phyloP scores from a whole-genome alignment of 2,797 vertebrate genomes.

The Karalla daura region DNA sequence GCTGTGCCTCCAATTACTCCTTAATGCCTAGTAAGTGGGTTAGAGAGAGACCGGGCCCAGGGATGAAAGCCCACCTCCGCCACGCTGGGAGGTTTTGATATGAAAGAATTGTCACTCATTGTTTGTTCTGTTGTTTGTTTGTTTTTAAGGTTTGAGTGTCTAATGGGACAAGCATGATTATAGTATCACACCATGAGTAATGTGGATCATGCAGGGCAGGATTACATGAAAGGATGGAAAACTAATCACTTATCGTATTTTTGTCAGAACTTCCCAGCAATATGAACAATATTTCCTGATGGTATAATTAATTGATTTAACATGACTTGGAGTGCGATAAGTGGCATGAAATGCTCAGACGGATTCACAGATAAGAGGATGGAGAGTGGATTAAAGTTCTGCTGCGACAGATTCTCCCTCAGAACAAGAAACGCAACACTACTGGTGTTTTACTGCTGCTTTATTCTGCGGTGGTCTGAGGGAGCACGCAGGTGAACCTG shows the following conservation, averaged over 20 bases:
- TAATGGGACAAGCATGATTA: conserved; percentile 1
- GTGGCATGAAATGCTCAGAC: background rate
- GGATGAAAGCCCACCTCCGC: background rate
- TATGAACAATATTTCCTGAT: background rate
- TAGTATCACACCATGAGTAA: conserved; percentile 15
- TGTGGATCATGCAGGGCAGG: conserved; percentile 14
- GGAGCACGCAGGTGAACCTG: background rate
- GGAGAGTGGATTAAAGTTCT: no score
- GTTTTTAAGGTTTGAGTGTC: no score
- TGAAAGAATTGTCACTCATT: no score
- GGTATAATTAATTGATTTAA: background rate
- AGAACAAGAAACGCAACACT: no score
- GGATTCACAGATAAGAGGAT: background rate
- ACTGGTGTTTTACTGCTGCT: no score
- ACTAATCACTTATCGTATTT: background rate
- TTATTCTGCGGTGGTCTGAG: no score
- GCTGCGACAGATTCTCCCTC: no score
- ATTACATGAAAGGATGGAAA: no score
- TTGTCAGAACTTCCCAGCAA: background rate
- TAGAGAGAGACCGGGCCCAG: conserved; percentile 32
- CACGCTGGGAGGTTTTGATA: no score
- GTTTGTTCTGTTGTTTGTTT: no score
- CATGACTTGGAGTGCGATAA: background rate
- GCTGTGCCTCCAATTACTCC: conserved; percentile 58
- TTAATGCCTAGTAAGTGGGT: conserved; percentile 57